Evolutionary conservation across 2,888 invertebrate genomes (phyloP).

Genomic region (Eumerus sabulonum): DNA sequence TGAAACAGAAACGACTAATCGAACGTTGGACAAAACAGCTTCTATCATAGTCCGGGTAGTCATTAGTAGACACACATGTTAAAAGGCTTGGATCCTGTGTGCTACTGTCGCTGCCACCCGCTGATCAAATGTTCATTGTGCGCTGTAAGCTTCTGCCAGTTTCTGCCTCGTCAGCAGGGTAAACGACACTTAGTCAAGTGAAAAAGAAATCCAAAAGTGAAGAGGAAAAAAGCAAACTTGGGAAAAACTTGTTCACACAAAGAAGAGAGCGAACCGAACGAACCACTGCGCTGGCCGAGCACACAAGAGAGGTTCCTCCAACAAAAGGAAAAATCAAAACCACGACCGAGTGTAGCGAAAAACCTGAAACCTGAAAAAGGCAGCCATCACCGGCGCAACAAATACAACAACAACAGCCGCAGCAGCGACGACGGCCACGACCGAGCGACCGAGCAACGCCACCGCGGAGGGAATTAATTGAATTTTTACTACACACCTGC

Average conservation of each 20-base stretch:
- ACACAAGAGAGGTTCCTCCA: neutral
- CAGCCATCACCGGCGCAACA: constrained; percentile 12
- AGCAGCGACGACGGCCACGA: neutral
- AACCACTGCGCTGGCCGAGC: constrained; percentile 29
- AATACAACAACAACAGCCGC: neutral
- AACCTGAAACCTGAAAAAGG: constrained; percentile 7
- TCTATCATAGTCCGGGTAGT: constrained; percentile 8
- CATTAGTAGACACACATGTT: constrained; percentile 27
- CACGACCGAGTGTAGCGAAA: constrained; percentile 1
- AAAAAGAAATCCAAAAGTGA: constrained; percentile 38
- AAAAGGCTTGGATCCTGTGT: constrained; percentile 34
- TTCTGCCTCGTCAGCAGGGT: constrained; percentile 63
- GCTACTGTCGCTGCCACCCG: too few species aligned
- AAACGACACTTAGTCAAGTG: constrained; percentile 67
- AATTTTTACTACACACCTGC: constrained; percentile 69
- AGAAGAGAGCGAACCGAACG: too few species aligned
- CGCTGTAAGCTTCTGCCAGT: constrained; percentile 53
- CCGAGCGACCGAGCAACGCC: constrained; percentile 12
- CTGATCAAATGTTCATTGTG: constrained; percentile 10
- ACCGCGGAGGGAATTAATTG: constrained; percentile 59
- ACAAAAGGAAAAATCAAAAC: constrained; percentile 1
- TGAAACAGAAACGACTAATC: too few species aligned
- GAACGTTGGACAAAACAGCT: neutral
- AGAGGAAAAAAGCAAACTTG: constrained; percentile 43
- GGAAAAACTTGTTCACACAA: constrained; percentile 69